Evolutionary conservation across 2,797 vertebrate genomes (phyloP), one percentile per base, ranked within the genome.

Genomic region (Hylomyscus alleni): DNA sequence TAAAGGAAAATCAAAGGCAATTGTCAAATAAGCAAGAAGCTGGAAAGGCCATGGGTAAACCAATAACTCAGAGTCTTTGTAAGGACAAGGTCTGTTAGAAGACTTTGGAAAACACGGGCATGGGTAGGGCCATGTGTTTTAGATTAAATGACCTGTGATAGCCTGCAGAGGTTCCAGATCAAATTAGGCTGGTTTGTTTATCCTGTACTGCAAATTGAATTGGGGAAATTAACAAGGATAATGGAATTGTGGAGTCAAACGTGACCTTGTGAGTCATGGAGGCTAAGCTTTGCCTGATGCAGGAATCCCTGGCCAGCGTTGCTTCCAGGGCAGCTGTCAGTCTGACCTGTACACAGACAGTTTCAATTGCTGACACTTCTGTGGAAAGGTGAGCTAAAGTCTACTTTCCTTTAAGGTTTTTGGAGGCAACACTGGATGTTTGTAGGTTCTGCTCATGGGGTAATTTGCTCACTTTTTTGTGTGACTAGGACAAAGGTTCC

Each of bases 181-280:
- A 95, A 97, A 97, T 98, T 97, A 98, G 96, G 69, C 93, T 94
- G 97, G 93, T 97, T 98, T 98, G 92, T 98, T 98, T 98, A 98
- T 97, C 95, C 95, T 97, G 89, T 94, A 83, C 67, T 95, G 89
- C 82, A 97, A 97, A 97, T 97, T 98, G 94, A 98, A 96, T 96
- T 97, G 92, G 97, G 94, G 67, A 97, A 96, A 98, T 98, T 97
- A 97, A 98, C 95, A 94, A 97, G 90, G 96, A 93, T 97, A 97
- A 98, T 97, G 97, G 95, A 97, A 97, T 97, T 95, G 78, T 87
- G 78, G 93, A 94, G 73, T 89, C 97, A 86, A 95, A 97, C 92
- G 85, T 89, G 95, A 96, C 93, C 92, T 92, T 94, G 40, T 8
- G 80, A 96, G 97, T 97, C 97, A 95, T 34, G 75, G 81, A n/a